A percentile compares a stretch with the other conserved stretches of the same genome.
These are phyloP conservation scores for Ptychochromis oligacanthus DNA, from an alignment of 2,113 vertebrate genomes.

Conservation along the genomic window DNA sequence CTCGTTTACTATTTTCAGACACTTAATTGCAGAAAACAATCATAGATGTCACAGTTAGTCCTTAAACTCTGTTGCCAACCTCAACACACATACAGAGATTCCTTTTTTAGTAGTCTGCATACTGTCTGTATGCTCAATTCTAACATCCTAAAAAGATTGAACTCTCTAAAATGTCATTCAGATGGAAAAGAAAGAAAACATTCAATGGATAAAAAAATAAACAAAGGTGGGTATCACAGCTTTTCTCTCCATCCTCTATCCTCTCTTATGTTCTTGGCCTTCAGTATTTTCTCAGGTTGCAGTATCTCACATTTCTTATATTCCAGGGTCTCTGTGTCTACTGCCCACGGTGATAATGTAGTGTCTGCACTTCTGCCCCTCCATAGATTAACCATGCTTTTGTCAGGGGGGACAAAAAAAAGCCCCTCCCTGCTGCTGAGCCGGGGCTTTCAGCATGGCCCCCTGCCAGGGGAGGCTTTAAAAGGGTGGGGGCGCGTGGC, in stretches of 20 bases:
- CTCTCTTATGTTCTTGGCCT: neutral
- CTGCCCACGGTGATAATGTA: slow-evolving; percentile 67
- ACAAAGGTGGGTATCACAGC: too few species aligned
- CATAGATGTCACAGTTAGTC: too few species aligned
- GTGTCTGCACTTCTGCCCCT: slow-evolving; percentile 81
- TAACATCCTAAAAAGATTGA: too few species aligned
- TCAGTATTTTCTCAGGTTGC: slow-evolving; percentile 5
- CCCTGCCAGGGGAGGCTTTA: slow-evolving; percentile 84
- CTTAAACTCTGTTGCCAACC: too few species aligned
- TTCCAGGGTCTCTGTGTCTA: slow-evolving; percentile 17
- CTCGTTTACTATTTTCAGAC: neutral
- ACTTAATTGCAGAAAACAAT: neutral
- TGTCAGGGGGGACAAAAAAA: slow-evolving; percentile 70
- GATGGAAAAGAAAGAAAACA: too few species aligned
- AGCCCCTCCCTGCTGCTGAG: slow-evolving; percentile 72
- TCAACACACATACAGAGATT: too few species aligned
- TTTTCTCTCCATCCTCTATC: neutral
- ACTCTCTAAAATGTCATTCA: too few species aligned
- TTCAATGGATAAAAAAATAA: too few species aligned
- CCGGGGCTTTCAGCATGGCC: slow-evolving; percentile 78
- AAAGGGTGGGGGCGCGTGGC: slow-evolving; percentile 78
- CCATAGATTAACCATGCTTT: slow-evolving; percentile 78
- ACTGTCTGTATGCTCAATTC: too few species aligned
- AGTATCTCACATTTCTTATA: neutral
- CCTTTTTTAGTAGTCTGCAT: too few species aligned